Conservation (phyloP, 2,113 vertebrate genomes). For the Pterocles burchelli region DNA sequence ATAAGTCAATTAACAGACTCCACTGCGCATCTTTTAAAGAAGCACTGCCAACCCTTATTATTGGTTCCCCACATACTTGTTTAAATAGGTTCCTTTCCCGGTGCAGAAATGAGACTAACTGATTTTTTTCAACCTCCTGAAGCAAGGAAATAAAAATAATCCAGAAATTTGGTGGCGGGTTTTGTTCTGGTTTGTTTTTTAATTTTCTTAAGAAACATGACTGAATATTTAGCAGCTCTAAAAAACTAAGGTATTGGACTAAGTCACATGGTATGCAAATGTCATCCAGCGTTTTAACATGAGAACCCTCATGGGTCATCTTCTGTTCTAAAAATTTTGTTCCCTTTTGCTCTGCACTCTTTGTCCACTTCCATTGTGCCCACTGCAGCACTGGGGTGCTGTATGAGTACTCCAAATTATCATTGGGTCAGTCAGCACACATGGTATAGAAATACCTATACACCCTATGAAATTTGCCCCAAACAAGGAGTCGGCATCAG, state of each 20-base stretch:
- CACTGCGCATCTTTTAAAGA: not conserved
- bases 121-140: not conserved
- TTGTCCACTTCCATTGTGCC: not conserved
- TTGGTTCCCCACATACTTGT: not conserved
- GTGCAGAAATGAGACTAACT: not conserved
- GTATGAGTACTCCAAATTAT: not conserved
- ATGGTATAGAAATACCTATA: not conserved
- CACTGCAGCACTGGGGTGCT: not conserved
- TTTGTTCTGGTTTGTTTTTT: not conserved
- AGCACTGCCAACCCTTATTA: not conserved
- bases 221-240: not conserved
- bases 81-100: not conserved
- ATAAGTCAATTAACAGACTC: not conserved
- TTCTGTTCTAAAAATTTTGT: not conserved
- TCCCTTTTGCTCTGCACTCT: not conserved
- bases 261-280: not conserved
- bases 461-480: not conserved
- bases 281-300: not conserved
- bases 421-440: rapidly evolving
- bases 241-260: not conserved
- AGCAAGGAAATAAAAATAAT: not conserved
- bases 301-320: not conserved
- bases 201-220: not conserved
- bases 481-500: not conserved
- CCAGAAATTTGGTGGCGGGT: not conserved